phyloP scores from a whole-genome alignment of 2,797 vertebrate genomes.

The Scomberomorus guttatus region DNA sequence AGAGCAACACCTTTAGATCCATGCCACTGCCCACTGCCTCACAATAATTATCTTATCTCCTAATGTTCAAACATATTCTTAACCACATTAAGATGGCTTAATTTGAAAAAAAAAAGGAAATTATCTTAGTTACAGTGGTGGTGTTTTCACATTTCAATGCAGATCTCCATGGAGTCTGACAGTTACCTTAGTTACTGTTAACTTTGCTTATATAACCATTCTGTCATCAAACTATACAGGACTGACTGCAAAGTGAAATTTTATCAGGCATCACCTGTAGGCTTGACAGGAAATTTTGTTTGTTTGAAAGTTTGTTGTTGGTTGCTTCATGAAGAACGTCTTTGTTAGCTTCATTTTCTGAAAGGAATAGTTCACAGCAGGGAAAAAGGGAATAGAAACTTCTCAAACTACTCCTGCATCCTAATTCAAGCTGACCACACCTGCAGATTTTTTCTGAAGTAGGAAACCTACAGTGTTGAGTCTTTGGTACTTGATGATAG shows the following conservation, averaged over 20 bases:
- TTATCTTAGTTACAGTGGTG: background rate
- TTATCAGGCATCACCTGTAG: slow-evolving; percentile 10
- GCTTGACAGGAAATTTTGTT: slow-evolving; percentile 42
- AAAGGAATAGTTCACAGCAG: slow-evolving; percentile 10
- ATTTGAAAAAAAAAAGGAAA: slow-evolving; percentile 16
- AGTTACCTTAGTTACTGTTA: slow-evolving; percentile 16
- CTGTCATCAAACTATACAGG: no score
- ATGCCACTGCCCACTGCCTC: slow-evolving; percentile 32
- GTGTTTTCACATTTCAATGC: slow-evolving; percentile 12
- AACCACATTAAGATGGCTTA: background rate
- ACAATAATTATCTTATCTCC: slow-evolving; percentile 25
- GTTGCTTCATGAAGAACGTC: slow-evolving; percentile 9
- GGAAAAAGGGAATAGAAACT: background rate
- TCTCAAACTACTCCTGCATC: slow-evolving; percentile 8
- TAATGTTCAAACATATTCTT: slow-evolving; percentile 19
- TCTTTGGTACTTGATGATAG: slow-evolving; percentile 20
- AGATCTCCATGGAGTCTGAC: slow-evolving; percentile 27
- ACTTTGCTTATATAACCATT: background rate
- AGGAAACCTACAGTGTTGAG: slow-evolving; percentile 7
- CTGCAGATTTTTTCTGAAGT: slow-evolving; percentile 4
- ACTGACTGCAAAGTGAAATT: no score
- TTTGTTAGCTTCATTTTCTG: slow-evolving; percentile 23
- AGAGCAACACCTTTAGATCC: slow-evolving; percentile 35
- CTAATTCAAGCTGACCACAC: slow-evolving; percentile 2
- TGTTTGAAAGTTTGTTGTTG: slow-evolving; percentile 22